A percentile compares a stretch with the other conserved stretches of the same genome.
Evolutionary conservation across 1,140 invertebrate genomes (phyloP).

Genomic region (Orius insidiosus): DNA sequence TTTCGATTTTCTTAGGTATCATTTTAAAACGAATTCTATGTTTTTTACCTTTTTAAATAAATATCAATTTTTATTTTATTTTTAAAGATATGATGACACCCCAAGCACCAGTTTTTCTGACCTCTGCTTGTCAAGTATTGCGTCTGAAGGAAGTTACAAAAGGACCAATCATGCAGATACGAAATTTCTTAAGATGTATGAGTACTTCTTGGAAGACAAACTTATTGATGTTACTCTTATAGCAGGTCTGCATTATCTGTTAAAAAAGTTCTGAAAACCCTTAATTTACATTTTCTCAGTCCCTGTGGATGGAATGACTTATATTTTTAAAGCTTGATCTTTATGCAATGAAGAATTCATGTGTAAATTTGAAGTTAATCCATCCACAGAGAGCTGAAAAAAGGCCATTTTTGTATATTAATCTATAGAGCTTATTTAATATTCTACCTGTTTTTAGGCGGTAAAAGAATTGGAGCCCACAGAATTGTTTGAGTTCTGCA

Average conservation of each 20-base stretch:
- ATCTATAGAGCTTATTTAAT: neutral
- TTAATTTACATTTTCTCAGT: neutral
- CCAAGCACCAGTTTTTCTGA: constrained; percentile 21
- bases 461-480: constrained; percentile 43
- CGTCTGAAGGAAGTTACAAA: constrained; percentile 55
- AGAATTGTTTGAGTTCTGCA: constrained; percentile 68
- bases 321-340: neutral
- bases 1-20: too few relatives aligned
- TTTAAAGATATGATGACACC: neutral
- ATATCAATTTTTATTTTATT: too few relatives aligned
- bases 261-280: constrained; percentile 19
- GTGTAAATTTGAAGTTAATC: neutral
- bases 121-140: constrained; percentile 29
- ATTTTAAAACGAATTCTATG: too few relatives aligned
- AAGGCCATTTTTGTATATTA: constrained; percentile 23
- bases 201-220: constrained; percentile 58
- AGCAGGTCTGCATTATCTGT: constrained; percentile 31
- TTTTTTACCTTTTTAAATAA: too few relatives aligned
- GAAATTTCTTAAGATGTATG: constrained; percentile 62
- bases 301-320: too few relatives aligned
- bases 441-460: constrained; percentile 23
- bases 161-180: constrained; percentile 61
- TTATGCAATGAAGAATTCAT: neutral
- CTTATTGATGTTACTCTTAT: constrained; percentile 63
- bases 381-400: neutral